Conservation (phyloP, 2,888 invertebrate genomes). For the Xanthostigma xanthostigma region DNA sequence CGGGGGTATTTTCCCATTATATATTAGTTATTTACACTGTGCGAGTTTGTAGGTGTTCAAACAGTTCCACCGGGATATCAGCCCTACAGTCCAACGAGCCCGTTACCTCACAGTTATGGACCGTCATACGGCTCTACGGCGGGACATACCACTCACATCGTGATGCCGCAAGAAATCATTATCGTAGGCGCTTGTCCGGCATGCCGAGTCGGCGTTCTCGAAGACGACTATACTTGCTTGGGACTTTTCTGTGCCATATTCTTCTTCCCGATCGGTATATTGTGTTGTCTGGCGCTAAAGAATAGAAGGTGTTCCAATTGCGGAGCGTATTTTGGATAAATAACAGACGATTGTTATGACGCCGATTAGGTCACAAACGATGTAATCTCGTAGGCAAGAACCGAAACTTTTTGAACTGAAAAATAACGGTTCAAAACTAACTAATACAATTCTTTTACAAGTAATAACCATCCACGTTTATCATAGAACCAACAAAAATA, state of each 20-base stretch:
- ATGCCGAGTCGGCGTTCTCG: conserved; percentile 72
- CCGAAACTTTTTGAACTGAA: too few species aligned
- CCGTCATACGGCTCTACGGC: conserved; percentile 43
- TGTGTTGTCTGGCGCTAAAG: conserved; percentile 73
- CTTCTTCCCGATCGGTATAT: conserved; percentile 74
- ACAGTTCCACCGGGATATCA: conserved; percentile 7
- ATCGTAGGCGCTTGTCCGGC: conserved; percentile 79
- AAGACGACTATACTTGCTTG: conserved; percentile 74
- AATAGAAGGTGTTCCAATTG: conserved; percentile 79
- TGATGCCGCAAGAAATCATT: conserved; percentile 62
- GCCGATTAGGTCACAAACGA: too few species aligned
- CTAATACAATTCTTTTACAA: too few species aligned
- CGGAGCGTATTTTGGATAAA: conserved; percentile 61
- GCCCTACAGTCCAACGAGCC: conserved; percentile 11
- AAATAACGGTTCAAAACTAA: too few species aligned
- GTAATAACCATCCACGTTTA: too few species aligned
- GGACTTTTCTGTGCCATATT: conserved; percentile 73
- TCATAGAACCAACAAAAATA: too few species aligned
- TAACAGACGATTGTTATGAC: background rate
- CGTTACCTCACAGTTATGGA: conserved; percentile 15
- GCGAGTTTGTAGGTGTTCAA: conserved; percentile 6
- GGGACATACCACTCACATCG: conserved; percentile 33
- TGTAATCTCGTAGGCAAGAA: too few species aligned
- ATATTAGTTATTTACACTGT: too few species aligned
- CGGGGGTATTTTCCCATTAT: too few species aligned